Base-by-base conservation (phyloP, 2,797 vertebrate species). In the Anguilla megastoma region DNA sequence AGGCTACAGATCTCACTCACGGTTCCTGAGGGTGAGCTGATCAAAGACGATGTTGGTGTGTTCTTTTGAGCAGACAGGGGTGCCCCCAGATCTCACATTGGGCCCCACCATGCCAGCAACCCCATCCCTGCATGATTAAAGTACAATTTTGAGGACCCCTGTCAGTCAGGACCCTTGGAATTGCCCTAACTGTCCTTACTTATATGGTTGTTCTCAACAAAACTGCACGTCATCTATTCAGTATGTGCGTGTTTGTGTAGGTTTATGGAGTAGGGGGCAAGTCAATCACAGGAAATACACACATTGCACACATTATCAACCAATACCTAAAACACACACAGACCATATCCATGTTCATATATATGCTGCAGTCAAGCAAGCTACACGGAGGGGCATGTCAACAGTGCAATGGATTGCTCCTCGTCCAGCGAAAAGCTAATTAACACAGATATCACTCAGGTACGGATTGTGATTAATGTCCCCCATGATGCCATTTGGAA, bases 371-470 rank as follows among this genome's bases (percentile, higher is more conserved):
- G 10, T 84, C 79, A 88, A 74, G 50, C 85, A 87, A 89, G 89
- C n/a, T 90, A 45, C 41, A 45, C 41, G 41, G 58, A 69, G 10
- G 14, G 88, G 87, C 87, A 86, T 54, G 80, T 87, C 71, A 87
- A 7, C 60, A 58, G 71, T 88, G 87, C 86, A 33, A 84, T 89
- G 88, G 92, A 88, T 91, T 87, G 89, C 24, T 71, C 36, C 48
- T 90, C 86, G n/a, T 76, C 83, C 48, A 88, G 86, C n/a, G 90
- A 90, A 86, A 88, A 86, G 88, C 90, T 92, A 91, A 93, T 94
- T 92, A 92, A 92, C 90, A 88, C 69, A 27, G 85, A 83, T 48
- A 30, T 86, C 74, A 10, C 86, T 74, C 58, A 27, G 36, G 88
- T 74, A 85, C 86, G 27, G 85, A 58, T 74, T 16, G 66, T 89